Base-by-base conservation (phyloP, 2,888 invertebrate species). In the Chloroclysta siterata region DNA sequence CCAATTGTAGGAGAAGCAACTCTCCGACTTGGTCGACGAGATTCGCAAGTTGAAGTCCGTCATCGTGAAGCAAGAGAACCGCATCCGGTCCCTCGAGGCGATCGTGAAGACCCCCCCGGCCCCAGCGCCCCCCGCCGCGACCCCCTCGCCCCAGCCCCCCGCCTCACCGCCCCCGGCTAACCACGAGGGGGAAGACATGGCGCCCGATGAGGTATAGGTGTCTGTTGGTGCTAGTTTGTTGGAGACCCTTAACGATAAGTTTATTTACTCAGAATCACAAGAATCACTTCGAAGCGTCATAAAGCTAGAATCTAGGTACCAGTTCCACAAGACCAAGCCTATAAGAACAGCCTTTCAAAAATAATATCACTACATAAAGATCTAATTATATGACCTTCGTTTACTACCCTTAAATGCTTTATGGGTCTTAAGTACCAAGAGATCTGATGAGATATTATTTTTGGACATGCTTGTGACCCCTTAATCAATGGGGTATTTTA, bases 11-110 rank as follows among this genome's bases (percentile, higher is more conserved):
- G 96, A 96, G 71, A 96, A 96, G 73, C 95, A 96, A 71, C 90
- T 98, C 15, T 97, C 97, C 75, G 97, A 97, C 82, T 94, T 97
- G 74, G 95, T 96, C 46, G 97, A 98, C 81, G 98, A 98, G 88
- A 97, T 98, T 75, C 95, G 98, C 63, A 98, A 98, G 85, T 90
- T 98, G 72, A 98, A 98, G 82, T 97, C 98, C n/a, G 97, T 98
- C 87, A 97, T 98, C 74, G 97, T 98, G 29, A 98, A 98, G 81
- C 98, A 98, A 82, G 98, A 98, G 91, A 98, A 97, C 75, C 94
- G 97, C 57, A 97, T 97, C 83, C 94, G 96, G 42, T 95, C 96
- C 4, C 89, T 97, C 10, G 97, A 97, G 83, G 96, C 96, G 14
- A 75, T 83, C 0, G 90, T 81, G 41, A 90, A 89, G 78, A 79